These are phyloP conservation scores for Corvus cornix DNA, from an alignment of 2,113 vertebrate genomes.

Conservation along the genomic window DNA sequence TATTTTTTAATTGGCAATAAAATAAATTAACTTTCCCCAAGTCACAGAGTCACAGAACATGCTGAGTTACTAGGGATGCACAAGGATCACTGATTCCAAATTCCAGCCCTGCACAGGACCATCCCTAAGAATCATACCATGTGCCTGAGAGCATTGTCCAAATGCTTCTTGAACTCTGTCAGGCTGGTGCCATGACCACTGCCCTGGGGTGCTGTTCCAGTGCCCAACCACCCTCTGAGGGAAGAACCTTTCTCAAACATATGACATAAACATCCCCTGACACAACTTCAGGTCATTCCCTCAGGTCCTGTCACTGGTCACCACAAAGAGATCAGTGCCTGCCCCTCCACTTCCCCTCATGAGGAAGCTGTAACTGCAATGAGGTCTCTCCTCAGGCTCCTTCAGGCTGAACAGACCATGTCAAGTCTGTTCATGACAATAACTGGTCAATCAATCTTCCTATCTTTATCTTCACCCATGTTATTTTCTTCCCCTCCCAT, in stretches of 20 bases:
- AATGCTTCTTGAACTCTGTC: neutral
- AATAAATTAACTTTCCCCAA: neutral
- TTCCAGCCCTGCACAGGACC: neutral
- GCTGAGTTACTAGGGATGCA: neutral
- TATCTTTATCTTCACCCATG: neutral
- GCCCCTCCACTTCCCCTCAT: neutral
- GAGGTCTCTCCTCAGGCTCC: neutral
- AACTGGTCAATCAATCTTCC: neutral
- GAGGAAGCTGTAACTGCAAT: neutral
- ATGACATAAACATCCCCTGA: neutral
- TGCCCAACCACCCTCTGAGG: rapidly evolving
- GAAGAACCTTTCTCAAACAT: neutral
- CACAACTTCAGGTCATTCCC: neutral
- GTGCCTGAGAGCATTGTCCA: neutral
- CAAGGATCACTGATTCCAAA: neutral
- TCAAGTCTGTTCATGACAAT: neutral
- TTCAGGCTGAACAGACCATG: neutral
- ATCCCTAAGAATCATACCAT: too few species aligned
- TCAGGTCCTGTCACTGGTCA: neutral
- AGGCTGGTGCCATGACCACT: neutral
- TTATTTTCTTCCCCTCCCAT: neutral
- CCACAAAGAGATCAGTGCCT: neutral
- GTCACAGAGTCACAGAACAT: neutral
- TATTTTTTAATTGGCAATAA: neutral
- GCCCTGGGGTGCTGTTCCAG: neutral